Evolutionary conservation across 2,113 vertebrate species (phyloP).

Genomic region (Rutilus rutilus): DNA sequence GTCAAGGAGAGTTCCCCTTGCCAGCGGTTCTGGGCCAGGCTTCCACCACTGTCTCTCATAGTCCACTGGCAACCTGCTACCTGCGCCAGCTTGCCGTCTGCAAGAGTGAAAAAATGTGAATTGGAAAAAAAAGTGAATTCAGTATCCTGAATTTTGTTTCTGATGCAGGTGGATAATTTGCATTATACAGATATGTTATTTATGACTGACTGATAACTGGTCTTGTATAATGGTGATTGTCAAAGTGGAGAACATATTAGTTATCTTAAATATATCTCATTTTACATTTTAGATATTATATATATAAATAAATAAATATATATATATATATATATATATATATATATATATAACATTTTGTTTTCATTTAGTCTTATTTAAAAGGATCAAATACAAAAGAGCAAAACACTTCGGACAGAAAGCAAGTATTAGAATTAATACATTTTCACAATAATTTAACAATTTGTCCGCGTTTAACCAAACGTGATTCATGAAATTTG

Average conservation of each 20-base stretch:
- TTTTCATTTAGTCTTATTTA: neutral
- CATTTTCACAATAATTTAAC: neutral
- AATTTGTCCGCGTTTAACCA: neutral
- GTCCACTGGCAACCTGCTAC: conserved; percentile 80
- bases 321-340: too few species aligned
- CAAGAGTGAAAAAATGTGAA: conserved; percentile 27
- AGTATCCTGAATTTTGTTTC: neutral
- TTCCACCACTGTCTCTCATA: conserved; percentile 81
- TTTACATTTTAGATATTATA: neutral
- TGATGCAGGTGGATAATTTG: neutral
- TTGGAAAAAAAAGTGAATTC: neutral
- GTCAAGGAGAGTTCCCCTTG: conserved; percentile 79
- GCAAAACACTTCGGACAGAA: neutral
- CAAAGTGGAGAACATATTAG: neutral
- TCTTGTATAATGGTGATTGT: neutral
- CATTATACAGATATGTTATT: neutral
- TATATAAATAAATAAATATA: too few species aligned
- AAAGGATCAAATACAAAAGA: neutral
- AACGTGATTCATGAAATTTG: neutral
- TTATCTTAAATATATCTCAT: neutral
- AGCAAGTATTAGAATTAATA: neutral
- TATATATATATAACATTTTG: too few species aligned
- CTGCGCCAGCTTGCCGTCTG: conserved; percentile 81
- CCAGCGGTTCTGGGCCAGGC: conserved; percentile 82
- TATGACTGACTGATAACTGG: neutral